phyloP scores from a whole-genome alignment of 2,888 invertebrate genomes.

The Synergus japonicus region DNA sequence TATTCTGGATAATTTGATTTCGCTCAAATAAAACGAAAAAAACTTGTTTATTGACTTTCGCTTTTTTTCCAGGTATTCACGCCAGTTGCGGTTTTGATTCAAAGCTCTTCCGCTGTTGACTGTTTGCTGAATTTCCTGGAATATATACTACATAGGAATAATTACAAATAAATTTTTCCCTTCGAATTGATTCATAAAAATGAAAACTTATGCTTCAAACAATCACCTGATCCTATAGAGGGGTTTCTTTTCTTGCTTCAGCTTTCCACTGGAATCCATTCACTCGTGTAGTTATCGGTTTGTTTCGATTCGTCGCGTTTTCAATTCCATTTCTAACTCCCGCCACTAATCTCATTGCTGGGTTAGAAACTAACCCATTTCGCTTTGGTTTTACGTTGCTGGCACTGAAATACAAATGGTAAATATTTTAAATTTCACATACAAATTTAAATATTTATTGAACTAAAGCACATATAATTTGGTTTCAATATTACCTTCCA shows the following conservation, averaged over 20 bases:
- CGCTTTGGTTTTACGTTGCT: conserved; percentile 84
- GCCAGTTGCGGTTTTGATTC: conserved; percentile 63
- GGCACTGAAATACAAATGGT: conserved; percentile 61
- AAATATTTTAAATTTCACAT: conserved; percentile 19
- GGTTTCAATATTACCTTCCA: conserved; percentile 61
- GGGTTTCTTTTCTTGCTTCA: conserved; percentile 86
- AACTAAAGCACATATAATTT: neutral
- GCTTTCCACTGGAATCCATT: conserved; percentile 89
- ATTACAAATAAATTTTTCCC: neutral
- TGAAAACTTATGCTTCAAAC: neutral
- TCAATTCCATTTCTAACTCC: conserved; percentile 87
- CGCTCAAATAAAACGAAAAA: conserved; percentile 75
- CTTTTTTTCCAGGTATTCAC: conserved; percentile 71
- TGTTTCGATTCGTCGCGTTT: conserved; percentile 78
- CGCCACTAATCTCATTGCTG: conserved; percentile 89
- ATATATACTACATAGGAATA: neutral
- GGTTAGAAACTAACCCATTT: conserved; percentile 92
- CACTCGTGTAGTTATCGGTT: conserved; percentile 75
- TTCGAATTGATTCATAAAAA: conserved; percentile 38
- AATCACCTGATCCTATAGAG: conserved; percentile 79
- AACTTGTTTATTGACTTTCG: conserved; percentile 74
- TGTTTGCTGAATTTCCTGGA: conserved; percentile 59
- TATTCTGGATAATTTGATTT: conserved; percentile 76
- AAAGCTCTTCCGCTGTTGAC: conserved; percentile 59
- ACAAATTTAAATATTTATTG: conserved; percentile 38